Percentiles rank a stretch among this genome's conserved stretches.
Evolutionary conservation across 2,113 vertebrate species (phyloP).

Genomic region (Chaetorhynchus papuensis): DNA sequence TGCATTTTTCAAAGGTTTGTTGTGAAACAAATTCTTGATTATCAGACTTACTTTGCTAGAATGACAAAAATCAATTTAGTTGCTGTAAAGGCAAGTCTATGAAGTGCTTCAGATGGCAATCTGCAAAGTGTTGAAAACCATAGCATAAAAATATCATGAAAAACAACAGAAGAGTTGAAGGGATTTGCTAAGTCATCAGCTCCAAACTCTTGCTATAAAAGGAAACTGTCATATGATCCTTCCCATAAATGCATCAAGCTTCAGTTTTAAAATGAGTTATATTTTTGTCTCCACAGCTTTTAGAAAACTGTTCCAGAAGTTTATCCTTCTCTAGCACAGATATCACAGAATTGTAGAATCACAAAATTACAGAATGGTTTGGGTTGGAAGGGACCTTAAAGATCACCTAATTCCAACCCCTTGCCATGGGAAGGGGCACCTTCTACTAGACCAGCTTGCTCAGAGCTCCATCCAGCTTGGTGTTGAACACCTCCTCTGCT

Average conservation of each 20-base stretch:
- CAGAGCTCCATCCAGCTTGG: neutral
- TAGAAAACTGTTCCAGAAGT: neutral
- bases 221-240: neutral
- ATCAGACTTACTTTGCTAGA: neutral
- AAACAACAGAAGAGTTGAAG: neutral
- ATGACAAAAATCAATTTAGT: neutral
- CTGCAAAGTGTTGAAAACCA: constrained; percentile 31
- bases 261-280: neutral
- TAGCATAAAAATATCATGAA: constrained; percentile 24
- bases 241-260: neutral
- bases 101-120: constrained; percentile 35
- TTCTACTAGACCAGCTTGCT: neutral
- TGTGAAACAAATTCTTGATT: neutral
- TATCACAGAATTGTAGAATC: neutral
- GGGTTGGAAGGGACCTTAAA: neutral
- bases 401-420: neutral
- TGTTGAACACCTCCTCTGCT: neutral
- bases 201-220: neutral
- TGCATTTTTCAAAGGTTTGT: neutral
- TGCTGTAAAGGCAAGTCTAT: constrained; percentile 4
- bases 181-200: constrained; percentile 34
- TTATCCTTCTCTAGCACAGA: neutral
- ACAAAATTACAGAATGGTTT: neutral
- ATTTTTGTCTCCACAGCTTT: neutral
- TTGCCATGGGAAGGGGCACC: neutral